Base-by-base conservation (phyloP, 1,140 invertebrate species). In the Melanaphis sacchari region DNA sequence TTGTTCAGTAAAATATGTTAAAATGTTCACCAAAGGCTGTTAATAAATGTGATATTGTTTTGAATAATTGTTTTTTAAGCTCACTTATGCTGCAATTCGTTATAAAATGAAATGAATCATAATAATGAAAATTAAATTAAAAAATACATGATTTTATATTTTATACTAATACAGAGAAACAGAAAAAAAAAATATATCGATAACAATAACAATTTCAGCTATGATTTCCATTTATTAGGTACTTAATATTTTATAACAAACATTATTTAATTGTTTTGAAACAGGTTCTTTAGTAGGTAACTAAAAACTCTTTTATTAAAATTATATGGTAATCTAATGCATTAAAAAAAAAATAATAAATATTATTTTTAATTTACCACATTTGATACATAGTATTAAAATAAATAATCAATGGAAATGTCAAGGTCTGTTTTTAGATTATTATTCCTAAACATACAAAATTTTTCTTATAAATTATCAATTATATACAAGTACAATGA, bases 11-110 rank as follows among this genome's bases (percentile, higher is more conserved):
- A n/a, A 76, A 76, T 76, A 18, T 76, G 59, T 76, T 76, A 76
- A n/a, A 6, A 76, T 76, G 4, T 76, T 76, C n/a, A n/a, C 59
- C 59, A 76, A 76, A 36, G 11, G 8, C 59, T n/a, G 0, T n/a
- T 18, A 76, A 76, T 76, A n/a, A n/a, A 76, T 76, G 4, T 76
- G 59, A 76, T 76, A 76, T 76, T 76, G 31, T 76, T 76, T 76
- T 76, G 59, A 76, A 31, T 76, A 76, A 76, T 76, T 76, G 59
- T 76, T 76, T 76, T 66, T 76, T 76, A 76, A 76, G n/a, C 59
- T n/a, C 11, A 5, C 21, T 76, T 2, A 76, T 76, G 59, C 2
- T 76, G n/a, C 59, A n/a, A 21, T 76, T 76, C 0, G 36, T 18
- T 0, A 6, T 76, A 15, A 76, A 76, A 76, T 76, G 11, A 76